These are phyloP conservation scores for Pogonognathellus flavescens DNA, from an alignment of 1,140 invertebrate genomes.

Conservation along the genomic window DNA sequence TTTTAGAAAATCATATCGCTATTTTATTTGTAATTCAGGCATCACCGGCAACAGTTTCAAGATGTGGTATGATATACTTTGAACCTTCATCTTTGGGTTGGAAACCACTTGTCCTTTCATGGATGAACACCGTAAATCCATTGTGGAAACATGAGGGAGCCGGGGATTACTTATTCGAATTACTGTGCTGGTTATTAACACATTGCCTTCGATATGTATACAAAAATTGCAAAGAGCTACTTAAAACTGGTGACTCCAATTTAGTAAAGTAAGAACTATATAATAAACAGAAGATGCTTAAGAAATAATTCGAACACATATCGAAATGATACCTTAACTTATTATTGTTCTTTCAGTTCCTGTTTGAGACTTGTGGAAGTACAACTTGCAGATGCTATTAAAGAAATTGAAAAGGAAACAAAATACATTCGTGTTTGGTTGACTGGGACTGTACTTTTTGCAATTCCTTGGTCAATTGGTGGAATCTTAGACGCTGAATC, in stretches of 20 bases:
- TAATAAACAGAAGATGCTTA: not conserved
- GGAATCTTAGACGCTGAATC: constrained; percentile 82
- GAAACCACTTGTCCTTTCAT: constrained; percentile 82
- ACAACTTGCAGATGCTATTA: constrained; percentile 80
- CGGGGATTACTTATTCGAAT: constrained; percentile 74
- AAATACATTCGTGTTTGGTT: constrained; percentile 79
- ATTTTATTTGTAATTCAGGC: constrained; percentile 74
- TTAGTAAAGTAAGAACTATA: constrained; percentile 69
- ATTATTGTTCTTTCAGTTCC: constrained; percentile 70
- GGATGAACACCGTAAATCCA: constrained; percentile 78
- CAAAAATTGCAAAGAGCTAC: constrained; percentile 78
- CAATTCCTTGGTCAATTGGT: constrained; percentile 86
- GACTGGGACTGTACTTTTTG: constrained; percentile 82
- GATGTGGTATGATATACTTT: constrained; percentile 91
- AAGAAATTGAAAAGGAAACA: constrained; percentile 77
- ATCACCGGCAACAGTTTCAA: constrained; percentile 86
- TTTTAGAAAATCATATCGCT: too few species aligned
- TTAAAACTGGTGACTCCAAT: constrained; percentile 83
- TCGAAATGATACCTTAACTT: too few species aligned
- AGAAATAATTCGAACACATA: not conserved
- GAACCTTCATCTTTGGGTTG: constrained; percentile 85
- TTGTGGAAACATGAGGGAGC: constrained; percentile 78
- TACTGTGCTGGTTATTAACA: constrained; percentile 84
- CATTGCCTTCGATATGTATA: constrained; percentile 78
- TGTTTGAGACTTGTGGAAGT: constrained; percentile 83